Evolutionary conservation across 2,113 vertebrate genomes (phyloP), one percentile per base, ranked within the genome.

Genomic region (Upupa epops): DNA sequence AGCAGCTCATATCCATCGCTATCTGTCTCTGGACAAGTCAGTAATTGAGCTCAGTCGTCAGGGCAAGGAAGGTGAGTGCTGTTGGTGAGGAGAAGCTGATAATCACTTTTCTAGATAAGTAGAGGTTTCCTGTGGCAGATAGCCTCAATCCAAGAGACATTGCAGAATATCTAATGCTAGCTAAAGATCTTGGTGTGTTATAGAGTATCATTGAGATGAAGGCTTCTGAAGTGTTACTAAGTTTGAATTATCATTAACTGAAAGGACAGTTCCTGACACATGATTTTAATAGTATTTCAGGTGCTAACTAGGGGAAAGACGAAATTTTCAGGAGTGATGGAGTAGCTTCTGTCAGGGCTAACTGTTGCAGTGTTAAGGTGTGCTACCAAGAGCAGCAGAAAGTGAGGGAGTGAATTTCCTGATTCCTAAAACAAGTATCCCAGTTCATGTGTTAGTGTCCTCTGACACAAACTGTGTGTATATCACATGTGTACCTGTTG

Each of bases 21-120:
- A 99, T 81, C 98, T 99, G 48, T 99, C 98, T 72, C 97, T 99
- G 79, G 99, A 99, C 97, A 99, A 99, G 80, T 99, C 99, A 0
- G 99, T 99, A 63, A 99, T 99, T 45, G 99, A 99, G 97, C 98
- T 99, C 89, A 99, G 99, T 96, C 96, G 98, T 21, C 99, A 99
- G 94, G 99, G 99, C 87, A 98, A 98, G 96, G 99, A 99, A 96
- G 98, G 99, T 99, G 71, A 51, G 88, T 49, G 25, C 80, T 34
- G 14, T 18, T 78, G 1, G 0, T 26, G n/a, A 78, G 36, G 59
- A 84, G 54, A 24, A 46, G 71, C 28, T 72, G 58, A 2, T 24
- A 55, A 72, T 78, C 70, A 61, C 52, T 54, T 82, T 75, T 63
- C 46, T 22, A 65, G 56, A 17, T 74, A 34, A 49, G 22, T 46